Evolutionary conservation across 92 coral and sea anemone genomes (phyloP).

Genomic region (Bergia sp.): DNA sequence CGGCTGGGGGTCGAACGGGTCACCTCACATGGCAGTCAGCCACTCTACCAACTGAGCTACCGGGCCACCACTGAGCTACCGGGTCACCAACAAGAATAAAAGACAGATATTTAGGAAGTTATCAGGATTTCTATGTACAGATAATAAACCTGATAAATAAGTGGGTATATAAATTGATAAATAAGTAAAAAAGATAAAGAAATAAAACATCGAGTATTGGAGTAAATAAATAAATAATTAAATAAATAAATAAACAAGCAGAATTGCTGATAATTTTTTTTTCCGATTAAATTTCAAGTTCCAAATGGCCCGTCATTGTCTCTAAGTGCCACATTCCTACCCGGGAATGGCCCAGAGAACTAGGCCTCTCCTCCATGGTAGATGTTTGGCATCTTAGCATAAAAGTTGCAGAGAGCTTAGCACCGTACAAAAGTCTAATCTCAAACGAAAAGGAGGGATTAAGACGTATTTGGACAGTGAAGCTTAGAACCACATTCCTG

Average conservation of each 20-base stretch:
- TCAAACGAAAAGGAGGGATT: conserved; percentile 1
- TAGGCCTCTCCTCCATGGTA: conserved; percentile 21
- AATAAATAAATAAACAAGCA: conserved; percentile 14
- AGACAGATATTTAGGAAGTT: background rate
- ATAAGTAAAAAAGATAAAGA: conserved; percentile 1
- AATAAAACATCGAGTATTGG: conserved; percentile 9
- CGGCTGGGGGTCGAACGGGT: too few species aligned
- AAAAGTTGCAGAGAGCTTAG: conserved; percentile 18
- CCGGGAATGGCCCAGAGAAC: conserved; percentile 18
- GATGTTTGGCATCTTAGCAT: conserved; percentile 14
- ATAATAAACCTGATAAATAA: background rate
- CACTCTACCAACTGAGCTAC: too few species aligned
- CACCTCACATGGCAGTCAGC: too few species aligned
- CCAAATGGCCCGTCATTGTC: conserved; percentile 21
- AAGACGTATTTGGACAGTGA: conserved; percentile 4
- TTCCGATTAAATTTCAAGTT: conserved; percentile 15
- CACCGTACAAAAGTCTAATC: conserved; percentile 13
- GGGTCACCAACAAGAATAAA: background rate
- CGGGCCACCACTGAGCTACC: too few species aligned
- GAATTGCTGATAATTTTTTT: conserved; percentile 10
- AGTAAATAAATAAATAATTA: conserved; percentile 9
- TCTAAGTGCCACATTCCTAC: conserved; percentile 19
- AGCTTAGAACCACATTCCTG: conserved; percentile 19
- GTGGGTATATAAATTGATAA: background rate
- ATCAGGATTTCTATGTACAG: background rate